Conservation (phyloP, 2,888 invertebrate species). For the Chelonus formosanus region DNA sequence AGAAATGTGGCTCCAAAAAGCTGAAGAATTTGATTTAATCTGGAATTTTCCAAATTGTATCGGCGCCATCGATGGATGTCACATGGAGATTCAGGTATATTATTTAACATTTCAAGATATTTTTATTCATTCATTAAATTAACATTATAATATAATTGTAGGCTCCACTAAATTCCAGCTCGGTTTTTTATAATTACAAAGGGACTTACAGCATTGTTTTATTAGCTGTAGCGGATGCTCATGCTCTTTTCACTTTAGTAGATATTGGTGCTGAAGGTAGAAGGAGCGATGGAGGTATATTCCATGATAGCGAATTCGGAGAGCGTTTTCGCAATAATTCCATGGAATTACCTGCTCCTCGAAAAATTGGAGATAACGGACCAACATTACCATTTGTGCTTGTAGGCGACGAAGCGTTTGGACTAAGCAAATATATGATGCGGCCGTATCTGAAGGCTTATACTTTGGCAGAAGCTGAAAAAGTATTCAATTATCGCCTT, state of each 20-base stretch:
- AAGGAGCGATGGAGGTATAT: slow-evolving; percentile 5
- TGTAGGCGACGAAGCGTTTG: too few relatives aligned
- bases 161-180: not conserved
- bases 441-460: too few relatives aligned
- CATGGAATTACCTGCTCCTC: not conserved
- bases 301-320: not conserved
- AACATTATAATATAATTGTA: not conserved
- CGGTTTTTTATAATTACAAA: slow-evolving; percentile 15
- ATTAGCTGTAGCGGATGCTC: not conserved
- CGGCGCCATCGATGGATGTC: too few relatives aligned
- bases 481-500: too few relatives aligned
- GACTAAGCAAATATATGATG: too few relatives aligned
- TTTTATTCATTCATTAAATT: too few relatives aligned
- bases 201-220: not conserved
- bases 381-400: not conserved
- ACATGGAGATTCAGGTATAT: too few relatives aligned
- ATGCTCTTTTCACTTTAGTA: not conserved
- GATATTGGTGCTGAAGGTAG: not conserved
- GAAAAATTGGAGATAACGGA: not conserved
- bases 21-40: too few relatives aligned
- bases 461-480: too few relatives aligned
- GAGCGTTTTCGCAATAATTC: not conserved
- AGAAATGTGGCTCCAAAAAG: too few relatives aligned
- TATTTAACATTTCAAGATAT: too few relatives aligned
- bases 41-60: too few relatives aligned